Evolutionary conservation across 1,140 invertebrate genomes (phyloP).

Genomic region (Bradynema listronoti): DNA sequence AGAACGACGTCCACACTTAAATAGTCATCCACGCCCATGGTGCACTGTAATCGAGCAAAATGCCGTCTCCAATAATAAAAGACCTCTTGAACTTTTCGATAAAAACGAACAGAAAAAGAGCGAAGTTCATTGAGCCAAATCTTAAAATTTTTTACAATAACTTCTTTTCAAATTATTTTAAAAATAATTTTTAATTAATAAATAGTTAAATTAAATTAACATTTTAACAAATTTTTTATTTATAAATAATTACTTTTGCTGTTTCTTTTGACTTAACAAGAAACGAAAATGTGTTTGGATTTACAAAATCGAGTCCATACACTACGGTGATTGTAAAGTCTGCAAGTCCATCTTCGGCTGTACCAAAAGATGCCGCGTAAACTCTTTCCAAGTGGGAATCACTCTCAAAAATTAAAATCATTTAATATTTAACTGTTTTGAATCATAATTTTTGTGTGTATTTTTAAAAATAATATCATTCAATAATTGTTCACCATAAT

Average conservation of each 20-base stretch:
- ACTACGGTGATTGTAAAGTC: slow-evolving; percentile 29
- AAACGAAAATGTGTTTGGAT: slow-evolving; percentile 35
- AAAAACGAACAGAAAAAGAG: not conserved
- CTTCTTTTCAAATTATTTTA: not conserved
- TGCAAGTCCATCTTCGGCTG: slow-evolving; percentile 8
- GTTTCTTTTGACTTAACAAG: slow-evolving; percentile 31
- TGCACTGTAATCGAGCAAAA: not conserved
- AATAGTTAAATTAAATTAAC: not conserved
- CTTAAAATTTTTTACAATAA: not conserved
- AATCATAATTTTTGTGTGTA: slow-evolving; percentile 12
- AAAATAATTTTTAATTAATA: slow-evolving; percentile 1
- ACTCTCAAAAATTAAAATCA: not conserved
- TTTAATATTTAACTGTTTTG: not conserved
- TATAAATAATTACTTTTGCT: slow-evolving; percentile 13
- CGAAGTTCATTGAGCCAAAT: slow-evolving; percentile 24
- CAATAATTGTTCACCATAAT: not conserved
- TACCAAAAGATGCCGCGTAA: slow-evolving; percentile 7
- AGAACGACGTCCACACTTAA: slow-evolving; percentile 13
- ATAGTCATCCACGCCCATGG: not conserved
- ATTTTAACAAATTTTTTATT: not conserved
- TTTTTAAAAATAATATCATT: slow-evolving; percentile 2
- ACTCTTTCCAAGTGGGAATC: too few relatives aligned
- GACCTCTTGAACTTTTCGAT: not conserved
- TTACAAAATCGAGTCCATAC: slow-evolving; percentile 32
- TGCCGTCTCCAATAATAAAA: slow-evolving; percentile 8